phyloP scores from a whole-genome alignment of 2,888 invertebrate genomes.

The Bruchidius siliquastri region DNA sequence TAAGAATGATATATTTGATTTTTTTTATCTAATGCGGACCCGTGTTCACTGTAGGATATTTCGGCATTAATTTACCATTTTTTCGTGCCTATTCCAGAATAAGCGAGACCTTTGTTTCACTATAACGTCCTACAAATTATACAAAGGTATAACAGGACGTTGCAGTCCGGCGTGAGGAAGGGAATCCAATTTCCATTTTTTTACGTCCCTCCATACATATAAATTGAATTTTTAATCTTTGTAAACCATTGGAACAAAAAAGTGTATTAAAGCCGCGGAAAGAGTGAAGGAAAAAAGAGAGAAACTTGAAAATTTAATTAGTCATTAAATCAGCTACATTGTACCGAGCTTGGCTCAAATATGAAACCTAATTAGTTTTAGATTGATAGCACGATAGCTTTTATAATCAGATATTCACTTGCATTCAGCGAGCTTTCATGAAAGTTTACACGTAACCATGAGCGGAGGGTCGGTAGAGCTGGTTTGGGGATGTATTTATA shows the following conservation, averaged over 20 bases:
- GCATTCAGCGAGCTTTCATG: constrained; percentile 16
- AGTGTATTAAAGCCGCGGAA: background rate
- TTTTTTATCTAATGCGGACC: no score
- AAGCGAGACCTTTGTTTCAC: background rate
- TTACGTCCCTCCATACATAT: background rate
- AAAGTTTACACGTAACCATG: background rate
- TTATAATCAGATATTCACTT: constrained; percentile 23
- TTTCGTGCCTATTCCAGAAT: background rate
- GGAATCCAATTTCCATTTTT: background rate
- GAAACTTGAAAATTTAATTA: constrained; percentile 22
- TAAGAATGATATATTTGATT: no score
- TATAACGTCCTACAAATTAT: background rate
- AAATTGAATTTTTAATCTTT: background rate
- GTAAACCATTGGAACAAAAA: constrained; percentile 2
- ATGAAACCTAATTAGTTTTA: constrained; percentile 32
- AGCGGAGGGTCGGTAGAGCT: no score
- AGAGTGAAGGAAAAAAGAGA: background rate
- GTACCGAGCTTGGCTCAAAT: constrained; percentile 27
- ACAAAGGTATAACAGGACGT: background rate
- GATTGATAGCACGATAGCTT: constrained; percentile 28
- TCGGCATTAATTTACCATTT: background rate
- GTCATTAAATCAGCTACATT: constrained; percentile 24
- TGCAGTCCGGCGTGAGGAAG: background rate
- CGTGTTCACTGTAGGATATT: no score
- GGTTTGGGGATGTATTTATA: no score